A percentile compares a stretch with the other conserved stretches of the same genome.
phyloP scores from a whole-genome alignment of 2,888 invertebrate species.

The Drosophila neonasuta region DNA sequence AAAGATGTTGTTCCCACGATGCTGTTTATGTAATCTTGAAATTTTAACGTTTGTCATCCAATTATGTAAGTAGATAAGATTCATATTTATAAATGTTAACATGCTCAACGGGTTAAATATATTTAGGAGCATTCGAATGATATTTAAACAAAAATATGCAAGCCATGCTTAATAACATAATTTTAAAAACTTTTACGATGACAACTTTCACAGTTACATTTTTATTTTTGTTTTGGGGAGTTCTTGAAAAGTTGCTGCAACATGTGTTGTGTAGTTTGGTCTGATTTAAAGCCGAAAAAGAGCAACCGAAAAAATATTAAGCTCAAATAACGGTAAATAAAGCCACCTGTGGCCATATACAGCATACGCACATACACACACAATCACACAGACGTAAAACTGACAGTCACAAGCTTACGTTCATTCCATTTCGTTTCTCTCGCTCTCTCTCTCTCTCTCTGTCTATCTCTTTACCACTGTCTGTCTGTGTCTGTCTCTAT shows the following conservation, averaged over 20 bases:
- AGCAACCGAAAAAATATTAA: constrained; percentile 23
- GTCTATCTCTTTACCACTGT: background rate
- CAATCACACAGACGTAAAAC: background rate
- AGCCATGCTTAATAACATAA: background rate
- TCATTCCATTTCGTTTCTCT: constrained; percentile 20
- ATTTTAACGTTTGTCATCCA: background rate
- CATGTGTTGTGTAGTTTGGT: constrained; percentile 21
- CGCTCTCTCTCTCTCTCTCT: constrained; percentile 4
- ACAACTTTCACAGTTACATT: background rate
- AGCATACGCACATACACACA: constrained; percentile 13
- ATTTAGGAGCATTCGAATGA: background rate
- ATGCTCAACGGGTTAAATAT: background rate
- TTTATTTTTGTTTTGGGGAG: background rate
- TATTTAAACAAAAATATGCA: background rate
- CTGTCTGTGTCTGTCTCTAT: background rate
- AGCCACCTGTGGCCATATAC: constrained; percentile 59
- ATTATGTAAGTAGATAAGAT: background rate
- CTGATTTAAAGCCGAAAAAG: constrained; percentile 11
- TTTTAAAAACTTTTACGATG: background rate
- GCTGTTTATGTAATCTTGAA: background rate
- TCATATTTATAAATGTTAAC: background rate
- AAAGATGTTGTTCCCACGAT: background rate
- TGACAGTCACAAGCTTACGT: constrained; percentile 5
- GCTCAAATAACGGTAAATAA: constrained; percentile 56
- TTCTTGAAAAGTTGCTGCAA: constrained; percentile 12